Base-by-base conservation (phyloP, 30 jellyfish, hydroid and myxozoan species). In the Sanderia malayensis region DNA sequence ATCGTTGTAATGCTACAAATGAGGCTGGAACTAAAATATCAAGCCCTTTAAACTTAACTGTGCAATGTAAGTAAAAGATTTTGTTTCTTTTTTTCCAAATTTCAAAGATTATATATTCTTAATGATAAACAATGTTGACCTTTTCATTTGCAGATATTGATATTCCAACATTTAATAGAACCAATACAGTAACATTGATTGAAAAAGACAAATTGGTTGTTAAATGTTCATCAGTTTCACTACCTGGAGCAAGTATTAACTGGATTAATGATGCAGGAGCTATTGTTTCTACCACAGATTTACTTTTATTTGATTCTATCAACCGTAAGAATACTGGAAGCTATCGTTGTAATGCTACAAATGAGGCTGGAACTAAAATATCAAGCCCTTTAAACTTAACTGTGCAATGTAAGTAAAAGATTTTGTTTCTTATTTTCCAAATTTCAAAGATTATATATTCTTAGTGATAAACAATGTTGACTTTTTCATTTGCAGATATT, bases 391-490 rank as follows among this genome's bases (percentile, higher is more conserved):
- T 82, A n/a, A 62, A 74, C 4, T 21, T 82, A 11, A 52, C 47
- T 4, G 94, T 82, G 6, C 71, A 46, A 6, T 82, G 94, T 82
- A 71, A 82, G 86, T 60, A 15, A 24, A n/a, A 2, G 1, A 22
- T 15, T 33, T n/a, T n/a, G n/a, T n/a, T n/a, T n/a, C n/a, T n/a
- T n/a, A n/a, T n/a, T n/a, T n/a, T n/a, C n/a, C n/a, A n/a, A n/a
- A n/a, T n/a, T n/a, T n/a, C n/a, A n/a, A n/a, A n/a, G n/a, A n/a
- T n/a, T n/a, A n/a, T n/a, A n/a, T n/a, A n/a, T n/a, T n/a, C n/a
- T n/a, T n/a, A n/a, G n/a, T n/a, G n/a, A n/a, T n/a, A n/a, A n/a
- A n/a, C n/a, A n/a, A n/a, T n/a, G n/a, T n/a, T n/a, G n/a, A n/a
- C n/a, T 4, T 32, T 7, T 65, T 29, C 67, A 20, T 19, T 24